Evolutionary conservation across 1,140 invertebrate species (phyloP).

Genomic region (Dendroctonus ponderosae): DNA sequence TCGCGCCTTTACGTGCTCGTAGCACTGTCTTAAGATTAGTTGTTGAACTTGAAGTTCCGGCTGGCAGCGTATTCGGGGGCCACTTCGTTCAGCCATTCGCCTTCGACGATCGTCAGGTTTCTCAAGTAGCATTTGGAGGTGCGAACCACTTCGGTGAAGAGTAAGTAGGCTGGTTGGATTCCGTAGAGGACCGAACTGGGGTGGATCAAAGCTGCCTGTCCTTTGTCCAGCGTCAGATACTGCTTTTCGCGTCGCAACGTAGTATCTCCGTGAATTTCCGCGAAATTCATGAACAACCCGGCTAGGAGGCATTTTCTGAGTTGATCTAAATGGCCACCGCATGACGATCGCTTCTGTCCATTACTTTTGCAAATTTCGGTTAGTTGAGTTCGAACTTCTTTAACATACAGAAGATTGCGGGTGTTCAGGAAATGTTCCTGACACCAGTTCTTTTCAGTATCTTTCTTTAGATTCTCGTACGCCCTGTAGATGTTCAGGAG

Average conservation of each 20-base stretch:
- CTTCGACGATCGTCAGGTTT: slow-evolving; percentile 68
- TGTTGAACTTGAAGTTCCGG: slow-evolving; percentile 28
- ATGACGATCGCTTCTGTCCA: slow-evolving; percentile 68
- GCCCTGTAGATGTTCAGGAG: slow-evolving; percentile 85
- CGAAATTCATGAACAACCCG: slow-evolving; percentile 87
- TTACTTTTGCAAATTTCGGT: slow-evolving; percentile 73
- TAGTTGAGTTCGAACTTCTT: slow-evolving; percentile 81
- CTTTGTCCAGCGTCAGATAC: slow-evolving; percentile 69
- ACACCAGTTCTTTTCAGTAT: slow-evolving; percentile 81
- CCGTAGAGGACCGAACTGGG: slow-evolving; percentile 77
- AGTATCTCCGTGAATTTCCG: slow-evolving; percentile 72
- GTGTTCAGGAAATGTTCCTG: slow-evolving; percentile 85
- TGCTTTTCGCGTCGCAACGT: slow-evolving; percentile 49
- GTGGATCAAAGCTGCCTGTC: slow-evolving; percentile 75
- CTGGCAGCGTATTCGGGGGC: slow-evolving; percentile 52
- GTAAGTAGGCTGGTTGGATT: slow-evolving; percentile 72
- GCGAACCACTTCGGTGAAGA: slow-evolving; percentile 87
- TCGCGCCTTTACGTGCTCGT: too few species aligned
- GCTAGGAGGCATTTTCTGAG: slow-evolving; percentile 76
- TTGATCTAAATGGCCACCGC: slow-evolving; percentile 70
- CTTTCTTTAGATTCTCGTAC: slow-evolving; percentile 69
- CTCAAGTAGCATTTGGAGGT: slow-evolving; percentile 83
- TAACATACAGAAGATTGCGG: slow-evolving; percentile 80
- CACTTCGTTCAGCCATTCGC: slow-evolving; percentile 70
- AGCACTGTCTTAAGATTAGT: too few species aligned